Conservation (phyloP, 2,797 vertebrate genomes). For the Aplochiton taeniatus region DNA sequence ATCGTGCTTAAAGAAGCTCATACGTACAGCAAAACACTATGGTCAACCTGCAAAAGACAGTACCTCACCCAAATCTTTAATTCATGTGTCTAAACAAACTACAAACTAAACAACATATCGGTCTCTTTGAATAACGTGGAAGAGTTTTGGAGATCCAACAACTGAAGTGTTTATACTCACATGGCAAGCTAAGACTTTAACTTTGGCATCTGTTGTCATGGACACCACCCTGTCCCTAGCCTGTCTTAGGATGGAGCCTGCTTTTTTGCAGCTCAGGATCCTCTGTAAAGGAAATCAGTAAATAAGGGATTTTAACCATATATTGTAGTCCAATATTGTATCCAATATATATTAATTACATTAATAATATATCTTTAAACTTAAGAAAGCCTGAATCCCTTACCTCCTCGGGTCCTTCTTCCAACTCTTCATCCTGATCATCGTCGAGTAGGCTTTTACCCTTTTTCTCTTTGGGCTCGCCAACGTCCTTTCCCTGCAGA, state of each 20-base stretch:
- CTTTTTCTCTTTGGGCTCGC: slow-evolving; percentile 86
- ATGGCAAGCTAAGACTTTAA: slow-evolving; percentile 87
- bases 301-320: neutral
- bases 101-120: too few species aligned
- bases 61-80: too few species aligned
- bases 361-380: too few species aligned
- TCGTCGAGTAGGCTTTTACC: slow-evolving; percentile 69
- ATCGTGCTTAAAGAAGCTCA: too few species aligned
- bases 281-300: slow-evolving; percentile 65
- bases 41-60: too few species aligned
- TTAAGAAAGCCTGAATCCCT: neutral
- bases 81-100: too few species aligned
- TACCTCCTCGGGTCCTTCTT: slow-evolving; percentile 78
- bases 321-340: neutral
- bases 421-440: slow-evolving; percentile 53
- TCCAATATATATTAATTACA: too few species aligned
- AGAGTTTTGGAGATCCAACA: too few species aligned
- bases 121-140: too few species aligned
- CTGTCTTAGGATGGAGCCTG: slow-evolving; percentile 89
- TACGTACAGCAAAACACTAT: too few species aligned
- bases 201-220: slow-evolving; percentile 78
- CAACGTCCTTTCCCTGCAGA: slow-evolving; percentile 77
- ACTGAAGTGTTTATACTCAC: slow-evolving; percentile 75
- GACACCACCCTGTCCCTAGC: slow-evolving; percentile 88
- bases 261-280: slow-evolving; percentile 85